Conservation (phyloP, 2,113 vertebrate species). For the Atherinomorus stipes region DNA sequence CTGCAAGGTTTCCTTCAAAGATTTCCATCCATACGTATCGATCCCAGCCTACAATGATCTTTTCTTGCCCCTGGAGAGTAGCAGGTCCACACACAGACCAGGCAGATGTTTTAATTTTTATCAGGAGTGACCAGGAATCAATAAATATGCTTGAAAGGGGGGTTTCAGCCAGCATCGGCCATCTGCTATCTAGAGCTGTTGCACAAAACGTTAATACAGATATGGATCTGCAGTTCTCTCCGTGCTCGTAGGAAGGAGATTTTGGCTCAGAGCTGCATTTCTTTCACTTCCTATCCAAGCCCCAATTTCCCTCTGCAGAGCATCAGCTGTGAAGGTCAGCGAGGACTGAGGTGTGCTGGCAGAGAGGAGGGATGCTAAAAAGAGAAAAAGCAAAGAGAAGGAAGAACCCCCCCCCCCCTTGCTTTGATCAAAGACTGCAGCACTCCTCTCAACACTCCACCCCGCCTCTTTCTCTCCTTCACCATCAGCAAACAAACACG, state of each 20-base stretch:
- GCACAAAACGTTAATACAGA: constrained; percentile 21
- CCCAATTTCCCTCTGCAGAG: constrained; percentile 45
- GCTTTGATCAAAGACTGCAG: constrained; percentile 45
- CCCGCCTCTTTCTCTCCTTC: constrained; percentile 17
- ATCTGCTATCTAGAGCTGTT: constrained; percentile 8
- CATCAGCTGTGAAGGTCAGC: constrained; percentile 67
- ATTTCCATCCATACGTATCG: constrained; percentile 37
- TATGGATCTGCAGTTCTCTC: constrained; percentile 17
- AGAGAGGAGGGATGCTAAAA: constrained; percentile 7
- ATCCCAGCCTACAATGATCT: constrained; percentile 10
- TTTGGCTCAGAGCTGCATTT: constrained; percentile 34
- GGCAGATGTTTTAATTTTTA: constrained; percentile 28
- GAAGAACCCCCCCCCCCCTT: not conserved
- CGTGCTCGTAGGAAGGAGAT: constrained; percentile 42
- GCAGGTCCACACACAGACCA: not conserved
- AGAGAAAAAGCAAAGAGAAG: constrained; percentile 23
- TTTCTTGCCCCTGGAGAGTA: constrained; percentile 18
- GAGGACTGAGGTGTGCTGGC: constrained; percentile 16
- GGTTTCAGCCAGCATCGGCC: constrained; percentile 21
- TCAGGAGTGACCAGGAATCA: constrained; percentile 47
- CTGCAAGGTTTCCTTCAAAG: constrained; percentile 5
- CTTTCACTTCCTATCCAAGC: constrained; percentile 30
- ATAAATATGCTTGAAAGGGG: constrained; percentile 31
- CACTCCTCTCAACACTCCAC: not conserved
- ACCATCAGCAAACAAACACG: constrained; percentile 56